These are phyloP conservation scores for Emydura subglobosa DNA, from an alignment of 2,113 vertebrate genomes.

Conservation along the genomic window DNA sequence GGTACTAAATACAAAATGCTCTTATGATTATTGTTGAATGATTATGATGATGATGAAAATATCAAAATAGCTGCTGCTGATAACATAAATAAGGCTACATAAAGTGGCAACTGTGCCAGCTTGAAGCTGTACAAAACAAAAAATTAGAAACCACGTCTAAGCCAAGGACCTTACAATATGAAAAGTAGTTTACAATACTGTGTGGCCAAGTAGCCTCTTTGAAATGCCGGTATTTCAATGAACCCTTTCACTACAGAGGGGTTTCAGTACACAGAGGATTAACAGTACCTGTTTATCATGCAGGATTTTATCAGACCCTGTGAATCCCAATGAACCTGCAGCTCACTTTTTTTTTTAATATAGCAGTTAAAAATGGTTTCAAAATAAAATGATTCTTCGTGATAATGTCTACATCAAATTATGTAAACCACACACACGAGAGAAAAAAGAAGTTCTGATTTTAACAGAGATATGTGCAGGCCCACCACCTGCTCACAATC, in stretches of 20 bases:
- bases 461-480: fast-evolving
- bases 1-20: background rate
- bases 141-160: background rate
- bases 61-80: background rate
- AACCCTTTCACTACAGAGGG: fast-evolving
- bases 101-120: background rate
- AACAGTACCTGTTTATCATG: background rate
- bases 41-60: background rate
- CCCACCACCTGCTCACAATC: fast-evolving
- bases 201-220: background rate
- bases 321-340: background rate
- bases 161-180: background rate
- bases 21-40: background rate
- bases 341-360: fast-evolving
- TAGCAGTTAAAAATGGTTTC: fast-evolving
- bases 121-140: background rate
- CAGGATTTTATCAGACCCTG: background rate
- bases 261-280: fast-evolving
- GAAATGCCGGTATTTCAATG: background rate
- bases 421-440: background rate
- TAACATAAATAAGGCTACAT: background rate
- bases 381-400: background rate
- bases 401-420: background rate
- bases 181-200: fast-evolving
- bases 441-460: too few relatives aligned